Base-by-base conservation (phyloP, 1,140 invertebrate genomes). In the Neodiprion fabricii region DNA sequence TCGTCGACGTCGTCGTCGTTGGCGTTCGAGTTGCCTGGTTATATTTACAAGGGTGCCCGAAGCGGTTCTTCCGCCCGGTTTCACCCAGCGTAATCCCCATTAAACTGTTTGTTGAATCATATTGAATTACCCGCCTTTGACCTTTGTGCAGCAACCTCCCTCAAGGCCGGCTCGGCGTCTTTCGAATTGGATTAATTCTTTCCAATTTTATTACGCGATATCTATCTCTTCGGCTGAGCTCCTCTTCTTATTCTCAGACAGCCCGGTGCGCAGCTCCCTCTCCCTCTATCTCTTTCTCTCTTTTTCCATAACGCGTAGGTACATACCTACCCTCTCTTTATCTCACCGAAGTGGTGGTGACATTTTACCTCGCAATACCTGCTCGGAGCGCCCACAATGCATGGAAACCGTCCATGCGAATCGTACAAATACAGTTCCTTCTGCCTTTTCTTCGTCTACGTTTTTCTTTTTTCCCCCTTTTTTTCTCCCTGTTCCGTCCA, bases 71-170 rank as follows among this genome's bases (percentile, higher is more conserved):
- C 82, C 78, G 79, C 82, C 82, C 82, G 80, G 83, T 84, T 84
- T 81, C 83, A 84, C 82, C 79, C 78, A 72, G 78, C 73, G 81
- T 82, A 83, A 84, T 82, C 82, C 77, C 80, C 77, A 82, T 85
- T 84, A 85, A 85, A 85, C 82, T 84, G 82, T 84, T 84, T 85
- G 82, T 84, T 80, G 82, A 85, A 85, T 85, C 81, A 84, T 83
- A 85, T 85, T 83, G 83, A 85, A 85, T 85, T 85, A 85, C 82
- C 79, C 73, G 76, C 78, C 79, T 77, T 77, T 61, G 77, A 61
- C 53, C 53, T 61, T 61, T 61, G 53, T 61, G 28, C 28, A 40
- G 28, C 28, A 61, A 3, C n/a, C n/a, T 79, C 76, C 78, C 76
- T 71, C 79, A 78, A 71, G 78, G 76, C 76, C 75, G 74, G 74